Percentiles rank a stretch among this genome's conserved stretches.
These are phyloP conservation scores for Threskiornis aethiopicus DNA, from an alignment of 2,797 vertebrate species.

Conservation along the genomic window DNA sequence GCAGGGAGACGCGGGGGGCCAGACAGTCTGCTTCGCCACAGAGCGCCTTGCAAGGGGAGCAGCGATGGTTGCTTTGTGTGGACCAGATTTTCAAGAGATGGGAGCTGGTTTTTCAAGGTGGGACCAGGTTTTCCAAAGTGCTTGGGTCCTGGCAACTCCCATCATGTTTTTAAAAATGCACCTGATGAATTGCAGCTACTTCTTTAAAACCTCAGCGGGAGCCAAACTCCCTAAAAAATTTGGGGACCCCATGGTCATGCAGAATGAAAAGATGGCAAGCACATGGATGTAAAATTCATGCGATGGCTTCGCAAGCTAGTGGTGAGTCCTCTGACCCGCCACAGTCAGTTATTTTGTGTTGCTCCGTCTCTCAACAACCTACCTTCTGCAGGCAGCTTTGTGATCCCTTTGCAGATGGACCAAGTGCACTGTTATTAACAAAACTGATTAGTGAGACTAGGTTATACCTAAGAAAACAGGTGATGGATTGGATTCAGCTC, in stretches of 20 bases:
- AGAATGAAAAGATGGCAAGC: neutral
- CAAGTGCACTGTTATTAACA: neutral
- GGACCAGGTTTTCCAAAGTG: neutral
- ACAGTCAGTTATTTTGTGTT: too few species aligned
- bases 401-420: neutral
- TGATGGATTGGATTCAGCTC: neutral
- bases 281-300: accelerated
- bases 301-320: accelerated
- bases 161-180: neutral
- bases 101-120: slow-evolving; percentile 60
- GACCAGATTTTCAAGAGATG: slow-evolving; percentile 39
- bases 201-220: neutral
- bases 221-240: accelerated
- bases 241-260: accelerated
- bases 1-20: neutral
- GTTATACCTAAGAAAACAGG: neutral
- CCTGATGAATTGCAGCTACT: neutral
- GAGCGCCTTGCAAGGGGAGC: neutral
- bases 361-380: neutral
- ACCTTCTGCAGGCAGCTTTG: neutral
- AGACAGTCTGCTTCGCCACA: neutral
- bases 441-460: neutral
- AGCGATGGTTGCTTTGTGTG: neutral
- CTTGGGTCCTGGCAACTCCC: slow-evolving; percentile 17
- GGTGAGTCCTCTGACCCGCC: neutral